These are phyloP conservation scores for Drosophila parthenogenetica DNA, from an alignment of 2,888 invertebrate genomes.

Conservation along the genomic window DNA sequence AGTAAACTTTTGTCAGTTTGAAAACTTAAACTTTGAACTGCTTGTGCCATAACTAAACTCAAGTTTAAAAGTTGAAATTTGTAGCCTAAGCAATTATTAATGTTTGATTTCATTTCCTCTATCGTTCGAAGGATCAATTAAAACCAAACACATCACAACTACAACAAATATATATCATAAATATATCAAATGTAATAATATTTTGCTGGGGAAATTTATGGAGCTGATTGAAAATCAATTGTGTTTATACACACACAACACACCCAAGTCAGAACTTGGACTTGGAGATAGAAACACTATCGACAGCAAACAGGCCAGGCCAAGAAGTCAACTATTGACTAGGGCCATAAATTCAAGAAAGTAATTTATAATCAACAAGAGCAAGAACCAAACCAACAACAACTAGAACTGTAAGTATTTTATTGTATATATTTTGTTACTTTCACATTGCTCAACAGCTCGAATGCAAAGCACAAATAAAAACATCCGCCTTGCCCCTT, in stretches of 20 bases:
- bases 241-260: constrained; percentile 15
- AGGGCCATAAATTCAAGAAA: constrained; percentile 65
- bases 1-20: constrained; percentile 19
- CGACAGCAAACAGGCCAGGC: constrained; percentile 33
- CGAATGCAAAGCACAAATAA: constrained; percentile 52
- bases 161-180: constrained; percentile 35
- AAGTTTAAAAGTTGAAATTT: background rate
- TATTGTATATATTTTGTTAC: constrained; percentile 4
- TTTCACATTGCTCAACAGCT: constrained; percentile 8
- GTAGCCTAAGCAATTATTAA: constrained; percentile 15
- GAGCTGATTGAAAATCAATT: constrained; percentile 70
- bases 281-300: constrained; percentile 22
- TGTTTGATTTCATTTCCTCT: constrained; percentile 6
- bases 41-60: constrained; percentile 2
- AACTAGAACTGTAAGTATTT: background rate
- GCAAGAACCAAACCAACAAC: constrained; percentile 5
- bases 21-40: constrained; percentile 12
- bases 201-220: constrained; percentile 58
- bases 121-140: background rate
- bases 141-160: background rate
- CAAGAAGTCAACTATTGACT: constrained; percentile 61
- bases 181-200: constrained; percentile 45
- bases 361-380: constrained; percentile 56
- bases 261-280: background rate
- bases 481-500: constrained; percentile 53